Percentiles rank a stretch among this genome's conserved stretches.
Evolutionary conservation across 1,140 invertebrate species (phyloP).

Genomic region (Lasaia peninsularis): DNA sequence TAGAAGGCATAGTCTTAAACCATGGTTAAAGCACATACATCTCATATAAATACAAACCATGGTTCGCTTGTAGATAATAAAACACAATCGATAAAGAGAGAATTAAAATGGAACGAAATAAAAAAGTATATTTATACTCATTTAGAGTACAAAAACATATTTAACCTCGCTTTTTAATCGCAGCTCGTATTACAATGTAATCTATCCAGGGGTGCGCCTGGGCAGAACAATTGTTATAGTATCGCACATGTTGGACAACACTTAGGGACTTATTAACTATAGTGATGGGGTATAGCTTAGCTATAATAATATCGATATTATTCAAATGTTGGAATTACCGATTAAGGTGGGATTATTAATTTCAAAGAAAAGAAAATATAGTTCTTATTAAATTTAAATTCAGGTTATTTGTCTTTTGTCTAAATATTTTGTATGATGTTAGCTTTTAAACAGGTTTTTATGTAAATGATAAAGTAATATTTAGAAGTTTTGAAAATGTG

Average conservation of each 20-base stretch:
- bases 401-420: no score
- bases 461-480: no score
- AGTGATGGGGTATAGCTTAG: constrained; percentile 35
- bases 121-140: constrained; percentile 41
- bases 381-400: no score
- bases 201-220: constrained; percentile 43
- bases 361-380: no score
- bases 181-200: constrained; percentile 57
- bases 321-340: no score
- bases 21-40: no score
- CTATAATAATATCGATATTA: neutral
- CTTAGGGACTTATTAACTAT: constrained; percentile 44
- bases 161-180: constrained; percentile 50
- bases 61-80: no score
- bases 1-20: no score
- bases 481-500: no score
- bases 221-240: constrained; percentile 48
- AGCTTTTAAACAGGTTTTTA: no score
- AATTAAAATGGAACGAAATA: constrained; percentile 25
- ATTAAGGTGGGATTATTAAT: no score
- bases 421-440: no score
- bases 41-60: neutral
- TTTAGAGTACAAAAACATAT: constrained; percentile 39
- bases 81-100: neutral
- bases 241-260: constrained; percentile 61